A percentile compares a stretch with the other conserved stretches of the same genome.
Conservation (phyloP, 2,113 vertebrate species). For the Mesembrinibis cayennensis region DNA sequence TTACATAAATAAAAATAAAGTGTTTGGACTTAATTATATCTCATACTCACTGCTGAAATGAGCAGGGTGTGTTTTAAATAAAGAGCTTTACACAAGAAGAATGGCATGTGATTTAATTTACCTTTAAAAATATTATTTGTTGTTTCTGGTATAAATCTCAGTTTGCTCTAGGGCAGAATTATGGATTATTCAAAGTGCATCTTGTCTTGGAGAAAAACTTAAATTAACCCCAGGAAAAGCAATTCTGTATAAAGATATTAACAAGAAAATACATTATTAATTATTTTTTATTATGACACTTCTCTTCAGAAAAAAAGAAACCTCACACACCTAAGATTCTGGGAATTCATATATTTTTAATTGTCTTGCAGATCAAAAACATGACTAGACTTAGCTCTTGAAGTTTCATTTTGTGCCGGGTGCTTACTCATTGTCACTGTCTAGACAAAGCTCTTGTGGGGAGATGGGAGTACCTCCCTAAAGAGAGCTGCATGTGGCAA, state of each 20-base stretch:
- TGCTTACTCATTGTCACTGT: background rate
- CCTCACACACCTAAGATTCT: background rate
- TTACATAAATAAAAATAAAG: background rate
- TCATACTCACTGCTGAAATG: background rate
- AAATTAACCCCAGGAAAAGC: background rate
- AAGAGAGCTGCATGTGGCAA: background rate
- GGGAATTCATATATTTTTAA: conserved; percentile 33
- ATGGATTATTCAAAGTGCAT: background rate
- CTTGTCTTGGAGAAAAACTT: background rate
- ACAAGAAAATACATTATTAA: background rate
- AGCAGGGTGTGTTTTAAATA: background rate
- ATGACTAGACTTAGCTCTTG: background rate
- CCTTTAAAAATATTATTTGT: background rate
- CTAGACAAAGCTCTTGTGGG: background rate
- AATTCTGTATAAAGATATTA: background rate
- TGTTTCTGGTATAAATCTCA: background rate
- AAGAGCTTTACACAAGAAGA: background rate
- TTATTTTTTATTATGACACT: background rate
- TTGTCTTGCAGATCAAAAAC: conserved; percentile 11
- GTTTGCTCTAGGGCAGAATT: background rate
- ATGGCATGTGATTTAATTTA: background rate
- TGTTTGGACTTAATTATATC: background rate
- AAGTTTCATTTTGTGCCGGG: background rate
- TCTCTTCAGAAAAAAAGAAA: background rate
- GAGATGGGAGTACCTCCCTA: background rate